These are phyloP conservation scores for Melanotaenia duboulayi DNA, from an alignment of 2,113 vertebrate genomes.

Conservation along the genomic window DNA sequence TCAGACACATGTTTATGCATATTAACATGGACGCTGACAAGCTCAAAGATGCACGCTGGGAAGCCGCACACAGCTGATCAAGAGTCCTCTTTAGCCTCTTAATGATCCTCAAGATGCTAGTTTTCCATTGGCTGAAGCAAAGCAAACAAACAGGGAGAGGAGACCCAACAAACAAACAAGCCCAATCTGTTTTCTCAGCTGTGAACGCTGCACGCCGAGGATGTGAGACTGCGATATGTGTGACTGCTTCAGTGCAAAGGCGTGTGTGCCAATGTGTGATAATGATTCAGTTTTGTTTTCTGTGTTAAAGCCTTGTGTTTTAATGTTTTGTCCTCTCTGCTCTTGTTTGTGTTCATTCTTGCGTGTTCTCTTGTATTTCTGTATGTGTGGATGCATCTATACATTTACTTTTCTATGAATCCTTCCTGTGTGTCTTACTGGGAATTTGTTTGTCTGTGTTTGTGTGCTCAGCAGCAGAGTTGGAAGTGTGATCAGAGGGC, in stretches of 20 bases:
- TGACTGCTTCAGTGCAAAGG: slow-evolving; percentile 21
- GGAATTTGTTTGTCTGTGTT: slow-evolving; percentile 25
- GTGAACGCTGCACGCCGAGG: slow-evolving; percentile 50
- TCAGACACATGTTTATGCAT: slow-evolving; percentile 45
- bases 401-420: slow-evolving; percentile 1
- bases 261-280: slow-evolving; percentile 32
- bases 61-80: slow-evolving; percentile 50
- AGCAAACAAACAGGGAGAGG: slow-evolving; percentile 73
- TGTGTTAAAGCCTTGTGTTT: slow-evolving; percentile 7
- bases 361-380: slow-evolving; percentile 15
- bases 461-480: slow-evolving; percentile 44
- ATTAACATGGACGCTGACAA: slow-evolving; percentile 37
- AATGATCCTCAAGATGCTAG: slow-evolving; percentile 72
- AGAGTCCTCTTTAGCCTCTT: slow-evolving; percentile 66
- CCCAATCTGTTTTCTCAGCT: slow-evolving; percentile 79
- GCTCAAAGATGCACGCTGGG: neutral
- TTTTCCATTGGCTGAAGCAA: slow-evolving; percentile 73
- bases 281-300: slow-evolving; percentile 20
- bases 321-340: slow-evolving; percentile 1
- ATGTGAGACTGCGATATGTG: slow-evolving; percentile 47
- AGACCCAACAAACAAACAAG: slow-evolving; percentile 70
- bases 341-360: neutral
- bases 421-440: neutral
- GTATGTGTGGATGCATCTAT: neutral
- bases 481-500: slow-evolving; percentile 70